phyloP scores from a whole-genome alignment of 53 echinoderm and acorn worm species.

The Luidia sarsii region DNA sequence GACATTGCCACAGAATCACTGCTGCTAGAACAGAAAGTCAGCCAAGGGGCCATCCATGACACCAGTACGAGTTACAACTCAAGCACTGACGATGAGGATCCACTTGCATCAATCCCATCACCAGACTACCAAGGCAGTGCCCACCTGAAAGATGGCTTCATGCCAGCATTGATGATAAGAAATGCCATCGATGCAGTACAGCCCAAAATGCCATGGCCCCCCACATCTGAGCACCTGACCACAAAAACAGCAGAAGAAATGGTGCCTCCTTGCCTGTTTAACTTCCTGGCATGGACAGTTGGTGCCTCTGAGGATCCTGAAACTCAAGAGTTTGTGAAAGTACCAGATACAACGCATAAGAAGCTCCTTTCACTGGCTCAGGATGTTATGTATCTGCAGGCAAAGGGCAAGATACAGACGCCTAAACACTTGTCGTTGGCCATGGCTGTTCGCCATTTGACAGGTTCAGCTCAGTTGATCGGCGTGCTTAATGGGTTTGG shows the following conservation, averaged over 20 bases:
- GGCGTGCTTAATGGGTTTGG: constrained; percentile 57
- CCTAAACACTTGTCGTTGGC: constrained; percentile 50
- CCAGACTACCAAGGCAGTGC: neutral
- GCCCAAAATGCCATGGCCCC: constrained; percentile 21
- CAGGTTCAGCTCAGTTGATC: constrained; percentile 38
- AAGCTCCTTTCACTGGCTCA: constrained; percentile 43
- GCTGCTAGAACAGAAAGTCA: neutral
- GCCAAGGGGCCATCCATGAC: neutral
- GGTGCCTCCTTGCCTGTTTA: constrained; percentile 35
- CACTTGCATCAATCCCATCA: constrained; percentile 1
- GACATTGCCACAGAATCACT: constrained; percentile 12
- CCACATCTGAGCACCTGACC: constrained; percentile 38
- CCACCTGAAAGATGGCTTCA: neutral
- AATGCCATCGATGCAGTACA: neutral
- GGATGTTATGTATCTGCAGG: constrained; percentile 50
- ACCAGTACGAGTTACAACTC: neutral
- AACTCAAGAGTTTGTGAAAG: constrained; percentile 3
- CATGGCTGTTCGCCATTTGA: constrained; percentile 41
- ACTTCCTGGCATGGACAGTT: constrained; percentile 54
- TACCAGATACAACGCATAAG: neutral
- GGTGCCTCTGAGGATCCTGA: constrained; percentile 47
- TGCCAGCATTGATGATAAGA: neutral
- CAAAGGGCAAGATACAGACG: constrained; percentile 25
- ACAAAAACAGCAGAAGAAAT: constrained; percentile 1
- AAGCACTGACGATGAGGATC: constrained; percentile 12